These are phyloP conservation scores for Emys orbicularis DNA, from an alignment of 2,797 vertebrate species.

Conservation along the genomic window DNA sequence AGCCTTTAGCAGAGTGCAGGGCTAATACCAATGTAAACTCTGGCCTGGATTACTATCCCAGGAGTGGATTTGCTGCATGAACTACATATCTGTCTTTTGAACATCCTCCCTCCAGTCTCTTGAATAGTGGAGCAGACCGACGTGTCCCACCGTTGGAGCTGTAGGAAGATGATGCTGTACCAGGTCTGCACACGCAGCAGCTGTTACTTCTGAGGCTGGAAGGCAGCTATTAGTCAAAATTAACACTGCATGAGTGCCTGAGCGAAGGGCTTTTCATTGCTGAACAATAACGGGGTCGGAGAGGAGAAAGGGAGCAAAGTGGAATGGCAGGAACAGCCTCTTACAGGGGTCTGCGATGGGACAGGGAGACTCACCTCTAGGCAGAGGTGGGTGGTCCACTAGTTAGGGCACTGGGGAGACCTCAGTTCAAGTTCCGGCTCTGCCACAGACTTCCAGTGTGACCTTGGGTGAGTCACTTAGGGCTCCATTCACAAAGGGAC, in stretches of 20 bases:
- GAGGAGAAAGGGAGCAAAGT: not conserved
- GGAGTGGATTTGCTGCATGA: not conserved
- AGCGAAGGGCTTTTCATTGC: not conserved
- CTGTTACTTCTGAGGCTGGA: constrained; percentile 38
- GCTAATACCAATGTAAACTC: not conserved
- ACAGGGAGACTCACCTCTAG: not conserved
- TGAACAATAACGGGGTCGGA: not conserved
- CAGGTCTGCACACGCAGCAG: not conserved
- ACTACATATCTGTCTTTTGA: not conserved
- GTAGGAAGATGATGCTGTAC: not conserved
- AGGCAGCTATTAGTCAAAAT: constrained; percentile 38
- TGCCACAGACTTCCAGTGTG: not conserved
- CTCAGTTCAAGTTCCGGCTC: not conserved
- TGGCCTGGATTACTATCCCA: not conserved
- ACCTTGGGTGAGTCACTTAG: not conserved
- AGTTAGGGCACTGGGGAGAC: accelerated
- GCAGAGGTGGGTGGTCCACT: not conserved
- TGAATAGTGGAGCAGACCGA: accelerated
- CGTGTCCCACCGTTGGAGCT: accelerated
- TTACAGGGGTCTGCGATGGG: accelerated
- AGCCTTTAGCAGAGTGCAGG: not conserved
- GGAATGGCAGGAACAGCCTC: not conserved
- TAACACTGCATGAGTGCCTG: not conserved
- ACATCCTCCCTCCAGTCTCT: not conserved
- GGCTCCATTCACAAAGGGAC: not conserved